Conservation (phyloP, 1,140 invertebrate species). For the Choristoneura fumiferana region DNA sequence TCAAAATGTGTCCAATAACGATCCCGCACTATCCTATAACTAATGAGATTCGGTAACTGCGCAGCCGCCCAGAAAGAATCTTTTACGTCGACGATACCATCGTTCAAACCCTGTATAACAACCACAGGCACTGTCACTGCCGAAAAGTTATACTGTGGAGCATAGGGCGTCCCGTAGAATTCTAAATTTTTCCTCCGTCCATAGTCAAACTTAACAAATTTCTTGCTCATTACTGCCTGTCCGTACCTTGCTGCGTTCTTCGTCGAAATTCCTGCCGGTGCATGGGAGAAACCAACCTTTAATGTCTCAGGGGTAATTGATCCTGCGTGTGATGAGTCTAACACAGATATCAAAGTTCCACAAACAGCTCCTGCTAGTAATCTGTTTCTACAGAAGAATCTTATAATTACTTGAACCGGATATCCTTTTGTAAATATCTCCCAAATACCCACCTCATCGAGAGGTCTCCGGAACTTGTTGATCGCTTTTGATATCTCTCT, state of each 20-base stretch:
- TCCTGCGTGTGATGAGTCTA: neutral
- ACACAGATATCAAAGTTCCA: neutral
- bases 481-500: constrained; percentile 2
- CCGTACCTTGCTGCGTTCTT: constrained; percentile 77
- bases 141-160: constrained; percentile 79
- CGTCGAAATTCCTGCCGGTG: constrained; percentile 77
- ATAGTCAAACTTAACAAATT: constrained; percentile 79
- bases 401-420: neutral
- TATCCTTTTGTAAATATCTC: neutral
- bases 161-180: constrained; percentile 74
- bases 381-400: neutral
- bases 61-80: constrained; percentile 35
- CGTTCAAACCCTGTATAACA: constrained; percentile 80
- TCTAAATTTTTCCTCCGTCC: constrained; percentile 72
- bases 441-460: neutral
- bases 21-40: neutral
- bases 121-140: constrained; percentile 79
- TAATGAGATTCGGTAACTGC: neutral
- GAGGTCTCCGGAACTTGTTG: constrained; percentile 14
- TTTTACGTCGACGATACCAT: constrained; percentile 70
- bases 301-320: neutral
- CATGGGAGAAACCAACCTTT: neutral
- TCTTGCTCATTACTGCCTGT: constrained; percentile 40
- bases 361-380: neutral
- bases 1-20: constrained; percentile 1